These are phyloP conservation scores for Conomelus anceps DNA, from an alignment of 2,888 invertebrate species.

Conservation along the genomic window DNA sequence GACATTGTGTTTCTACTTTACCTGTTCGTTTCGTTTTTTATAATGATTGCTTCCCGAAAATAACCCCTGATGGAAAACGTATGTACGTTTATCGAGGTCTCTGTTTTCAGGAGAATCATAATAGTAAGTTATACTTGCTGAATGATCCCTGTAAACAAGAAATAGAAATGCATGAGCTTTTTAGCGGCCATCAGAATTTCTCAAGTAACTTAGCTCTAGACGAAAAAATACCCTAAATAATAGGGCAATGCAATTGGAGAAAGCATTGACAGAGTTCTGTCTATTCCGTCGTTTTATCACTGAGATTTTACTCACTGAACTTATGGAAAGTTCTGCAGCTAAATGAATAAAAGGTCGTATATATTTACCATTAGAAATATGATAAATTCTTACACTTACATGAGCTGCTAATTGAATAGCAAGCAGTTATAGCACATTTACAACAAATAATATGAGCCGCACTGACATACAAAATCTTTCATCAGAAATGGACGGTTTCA, in stretches of 20 bases:
- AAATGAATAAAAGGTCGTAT: no score
- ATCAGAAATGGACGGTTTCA: no score
- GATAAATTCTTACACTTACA: no score
- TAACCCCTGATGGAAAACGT: slow-evolving; percentile 40
- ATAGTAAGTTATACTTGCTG: slow-evolving; percentile 46
- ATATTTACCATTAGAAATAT: no score
- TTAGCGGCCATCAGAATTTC: background rate
- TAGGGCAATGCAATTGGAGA: no score
- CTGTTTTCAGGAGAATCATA: slow-evolving; percentile 42
- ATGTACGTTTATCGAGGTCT: slow-evolving; percentile 38
- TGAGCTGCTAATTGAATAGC: no score
- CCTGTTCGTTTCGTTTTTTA: slow-evolving; percentile 41
- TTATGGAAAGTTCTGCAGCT: no score
- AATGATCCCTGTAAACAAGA: slow-evolving; percentile 35
- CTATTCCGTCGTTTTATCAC: no score
- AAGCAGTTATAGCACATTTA: no score
- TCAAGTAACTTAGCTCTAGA: background rate
- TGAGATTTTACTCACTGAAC: no score
- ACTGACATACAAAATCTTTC: no score
- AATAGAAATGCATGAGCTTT: background rate
- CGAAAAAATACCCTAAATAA: background rate
- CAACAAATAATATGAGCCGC: background rate
- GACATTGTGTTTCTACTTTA: slow-evolving; percentile 22
- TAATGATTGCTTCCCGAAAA: slow-evolving; percentile 42
- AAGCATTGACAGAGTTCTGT: no score